Conservation (phyloP, 2,113 vertebrate genomes). For the Oryzias curvinotus region DNA sequence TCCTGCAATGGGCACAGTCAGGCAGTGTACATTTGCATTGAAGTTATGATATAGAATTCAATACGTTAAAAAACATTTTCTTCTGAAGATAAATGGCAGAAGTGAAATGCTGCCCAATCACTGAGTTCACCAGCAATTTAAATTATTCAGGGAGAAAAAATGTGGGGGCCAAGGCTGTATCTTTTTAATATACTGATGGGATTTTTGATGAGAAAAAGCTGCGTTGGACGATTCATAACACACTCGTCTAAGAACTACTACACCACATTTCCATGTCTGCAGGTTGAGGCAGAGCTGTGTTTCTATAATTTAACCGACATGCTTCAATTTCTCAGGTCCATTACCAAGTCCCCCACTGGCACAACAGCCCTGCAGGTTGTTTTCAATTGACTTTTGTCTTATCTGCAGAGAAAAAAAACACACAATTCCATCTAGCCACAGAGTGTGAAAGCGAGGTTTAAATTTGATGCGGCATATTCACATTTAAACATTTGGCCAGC, state of each 20-base stretch:
- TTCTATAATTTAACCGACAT: conserved; percentile 77
- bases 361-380: conserved; percentile 67
- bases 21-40: background rate
- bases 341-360: conserved; percentile 52
- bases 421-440: conserved; percentile 74
- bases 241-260: conserved; percentile 52
- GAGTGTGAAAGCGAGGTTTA: conserved; percentile 71
- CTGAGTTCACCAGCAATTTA: conserved; percentile 40
- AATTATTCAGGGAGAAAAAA: conserved; percentile 26
- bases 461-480: conserved; percentile 72
- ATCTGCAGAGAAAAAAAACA: conserved; percentile 56
- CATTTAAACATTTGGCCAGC: conserved; percentile 78
- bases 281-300: conserved; percentile 39
- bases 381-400: conserved; percentile 81
- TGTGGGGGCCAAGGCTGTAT: conserved; percentile 53
- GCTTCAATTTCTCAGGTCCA: conserved; percentile 73
- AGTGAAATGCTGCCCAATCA: conserved; percentile 35
- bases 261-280: conserved; percentile 70
- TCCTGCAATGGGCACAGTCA: too few species aligned
- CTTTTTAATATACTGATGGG: conserved; percentile 69
- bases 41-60: background rate
- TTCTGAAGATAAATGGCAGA: conserved; percentile 18
- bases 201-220: conserved; percentile 66
- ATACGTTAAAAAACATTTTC: conserved; percentile 9
- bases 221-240: conserved; percentile 54